Evolutionary conservation across 2,888 invertebrate species (phyloP).

Genomic region (Andrena bucephala): DNA sequence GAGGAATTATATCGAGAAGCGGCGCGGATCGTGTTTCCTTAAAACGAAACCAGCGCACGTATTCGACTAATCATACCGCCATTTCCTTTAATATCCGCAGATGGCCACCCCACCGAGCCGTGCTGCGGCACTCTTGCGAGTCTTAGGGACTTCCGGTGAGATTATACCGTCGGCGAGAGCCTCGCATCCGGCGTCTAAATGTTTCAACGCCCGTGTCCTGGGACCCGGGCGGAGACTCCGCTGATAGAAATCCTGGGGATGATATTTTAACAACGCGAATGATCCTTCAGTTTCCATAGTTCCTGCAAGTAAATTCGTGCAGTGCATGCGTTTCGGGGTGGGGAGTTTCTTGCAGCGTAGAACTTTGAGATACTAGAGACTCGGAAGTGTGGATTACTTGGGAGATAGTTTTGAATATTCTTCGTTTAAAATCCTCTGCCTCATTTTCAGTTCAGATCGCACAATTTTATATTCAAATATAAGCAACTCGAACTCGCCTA

Average conservation of each 20-base stretch:
- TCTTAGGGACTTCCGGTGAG: constrained; percentile 83
- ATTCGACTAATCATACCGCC: constrained; percentile 85
- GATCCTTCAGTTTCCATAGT: constrained; percentile 2
- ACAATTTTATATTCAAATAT: too few relatives aligned
- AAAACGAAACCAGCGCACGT: constrained; percentile 83
- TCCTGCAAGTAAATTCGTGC: not conserved
- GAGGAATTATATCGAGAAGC: constrained; percentile 30
- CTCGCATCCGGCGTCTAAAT: constrained; percentile 79
- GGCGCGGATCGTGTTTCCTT: constrained; percentile 58
- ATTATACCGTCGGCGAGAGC: constrained; percentile 78
- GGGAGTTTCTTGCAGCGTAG: too few relatives aligned
- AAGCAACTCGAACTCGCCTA: not conserved
- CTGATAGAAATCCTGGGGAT: constrained; percentile 1
- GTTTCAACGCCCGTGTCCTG: constrained; percentile 70
- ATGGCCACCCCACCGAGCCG: constrained; percentile 75
- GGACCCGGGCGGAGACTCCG: constrained; percentile 26
- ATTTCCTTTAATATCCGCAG: constrained; percentile 85
- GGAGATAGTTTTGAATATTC: too few relatives aligned
- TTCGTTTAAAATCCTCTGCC: too few relatives aligned
- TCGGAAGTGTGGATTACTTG: too few relatives aligned
- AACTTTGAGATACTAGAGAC: too few relatives aligned
- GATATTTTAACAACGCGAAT: constrained; percentile 16
- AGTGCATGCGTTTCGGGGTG: not conserved
- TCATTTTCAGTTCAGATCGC: too few relatives aligned
- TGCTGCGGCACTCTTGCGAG: constrained; percentile 76